Percentiles rank a stretch among this genome's conserved stretches.
Conservation (phyloP, 2,888 invertebrate species). For the Odontocolon sp. region DNA sequence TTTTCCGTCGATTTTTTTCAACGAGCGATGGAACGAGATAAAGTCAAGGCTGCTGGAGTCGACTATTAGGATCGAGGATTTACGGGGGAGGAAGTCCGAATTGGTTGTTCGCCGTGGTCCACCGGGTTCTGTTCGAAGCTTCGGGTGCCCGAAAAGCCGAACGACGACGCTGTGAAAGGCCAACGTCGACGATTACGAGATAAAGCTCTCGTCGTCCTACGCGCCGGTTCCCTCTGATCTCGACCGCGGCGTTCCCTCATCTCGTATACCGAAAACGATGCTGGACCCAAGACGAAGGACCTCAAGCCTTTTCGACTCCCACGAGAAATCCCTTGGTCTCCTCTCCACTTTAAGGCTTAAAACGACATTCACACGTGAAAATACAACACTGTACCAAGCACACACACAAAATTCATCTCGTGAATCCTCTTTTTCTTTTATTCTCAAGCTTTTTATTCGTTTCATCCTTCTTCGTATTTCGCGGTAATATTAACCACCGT, state of each 20-base stretch:
- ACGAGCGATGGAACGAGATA: slow-evolving; percentile 40
- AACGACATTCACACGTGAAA: slow-evolving; percentile 57
- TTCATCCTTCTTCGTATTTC: background rate
- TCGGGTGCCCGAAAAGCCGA: no score
- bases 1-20: slow-evolving; percentile 9
- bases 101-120: slow-evolving; percentile 45
- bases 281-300: slow-evolving; percentile 68
- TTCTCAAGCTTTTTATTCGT: background rate
- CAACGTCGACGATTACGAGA: slow-evolving; percentile 73
- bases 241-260: slow-evolving; percentile 54
- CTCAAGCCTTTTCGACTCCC: slow-evolving; percentile 66
- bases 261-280: slow-evolving; percentile 68
- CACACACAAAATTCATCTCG: background rate
- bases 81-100: slow-evolving; percentile 50
- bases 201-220: slow-evolving; percentile 70
- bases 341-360: slow-evolving; percentile 55
- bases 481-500: background rate
- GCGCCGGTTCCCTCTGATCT: slow-evolving; percentile 62
- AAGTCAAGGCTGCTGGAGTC: slow-evolving; percentile 27
- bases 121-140: slow-evolving; percentile 45
- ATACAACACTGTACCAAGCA: background rate
- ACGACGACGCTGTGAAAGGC: slow-evolving; percentile 55
- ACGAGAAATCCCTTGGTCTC: slow-evolving; percentile 63
- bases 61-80: slow-evolving; percentile 54
- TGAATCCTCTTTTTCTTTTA: background rate